Evolutionary conservation across 2,113 vertebrate species (phyloP), one percentile per base, ranked within the genome.

Genomic region (Puffinus mauretanicus): DNA sequence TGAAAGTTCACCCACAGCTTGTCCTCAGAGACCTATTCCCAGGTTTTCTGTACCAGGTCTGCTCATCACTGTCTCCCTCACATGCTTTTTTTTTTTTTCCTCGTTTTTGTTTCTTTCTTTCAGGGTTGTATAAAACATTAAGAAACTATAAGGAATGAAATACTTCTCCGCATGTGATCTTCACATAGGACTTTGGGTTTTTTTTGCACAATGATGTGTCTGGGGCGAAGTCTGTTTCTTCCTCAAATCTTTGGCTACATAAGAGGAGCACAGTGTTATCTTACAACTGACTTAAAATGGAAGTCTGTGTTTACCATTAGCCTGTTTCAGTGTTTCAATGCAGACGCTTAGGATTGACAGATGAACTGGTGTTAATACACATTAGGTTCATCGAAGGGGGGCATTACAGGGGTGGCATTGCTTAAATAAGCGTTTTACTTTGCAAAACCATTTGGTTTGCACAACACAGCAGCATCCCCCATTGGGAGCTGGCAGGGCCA

Each of bases 311-410:
- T 71, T 46, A 26, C 29, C 3, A 3, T 55, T 34, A n/a, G 32
- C 21, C 52, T 34, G 65, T 67, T 58, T 6, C 46, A 26, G 16
- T 38, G n/a, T 49, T 78, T 57, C 52, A 44, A 1, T 6, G 19
- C 0, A 65, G 34, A 25, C 0, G 1, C 17, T 32, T 27, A 18
- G 6, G 17, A 46, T 7, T 70, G 25, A 51, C 1, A 3, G 47
- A 19, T 54, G 34, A 89, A 21, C 17, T 1, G 1, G 14, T 25
- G 7, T 21, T 29, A 22, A 22, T 11, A 14, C 2, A 0, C 1
- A 0, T 15, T 36, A 34, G 6, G 8, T 27, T 52, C 25, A 27
- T 13, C 0, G 1, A 34, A 70, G 16, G 5, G 6, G 1, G 6
- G 2, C 24, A 16, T 36, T 30, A 42, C 13, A 14, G 9, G 14